Conservation (phyloP, 2,888 invertebrate species). For the Monopis laevigella region DNA sequence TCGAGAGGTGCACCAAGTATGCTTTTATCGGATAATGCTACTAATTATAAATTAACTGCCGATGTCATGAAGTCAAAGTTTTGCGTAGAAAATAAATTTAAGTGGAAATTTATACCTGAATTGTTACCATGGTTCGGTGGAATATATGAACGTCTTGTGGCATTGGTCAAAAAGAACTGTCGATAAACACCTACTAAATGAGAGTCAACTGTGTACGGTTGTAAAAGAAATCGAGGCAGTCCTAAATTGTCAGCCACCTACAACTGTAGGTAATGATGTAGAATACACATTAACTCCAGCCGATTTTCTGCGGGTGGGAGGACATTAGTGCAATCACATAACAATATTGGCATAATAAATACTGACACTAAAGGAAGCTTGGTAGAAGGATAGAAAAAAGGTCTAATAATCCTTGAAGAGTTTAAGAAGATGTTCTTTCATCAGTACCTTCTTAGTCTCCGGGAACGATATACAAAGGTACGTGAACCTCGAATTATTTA, state of each 20-base stretch:
- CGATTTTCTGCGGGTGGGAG: constrained; percentile 5
- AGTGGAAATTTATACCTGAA: constrained; percentile 18
- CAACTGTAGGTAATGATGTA: constrained; percentile 11
- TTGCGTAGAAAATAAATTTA: constrained; percentile 10
- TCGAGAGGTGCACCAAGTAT: constrained; percentile 15
- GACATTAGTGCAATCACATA: background rate
- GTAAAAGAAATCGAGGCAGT: constrained; percentile 16
- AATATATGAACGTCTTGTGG: constrained; percentile 19
- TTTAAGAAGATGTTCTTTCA: constrained; percentile 15
- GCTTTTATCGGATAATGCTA: constrained; percentile 20
- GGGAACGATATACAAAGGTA: constrained; percentile 8
- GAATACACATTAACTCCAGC: constrained; percentile 11
- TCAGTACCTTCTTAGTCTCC: constrained; percentile 10
- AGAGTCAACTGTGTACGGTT: constrained; percentile 10
- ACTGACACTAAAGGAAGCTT: constrained; percentile 12
- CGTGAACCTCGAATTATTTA: background rate
- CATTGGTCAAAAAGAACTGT: constrained; percentile 15
- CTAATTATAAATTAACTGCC: constrained; percentile 19
- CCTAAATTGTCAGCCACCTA: constrained; percentile 13
- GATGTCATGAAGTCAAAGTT: constrained; percentile 15
- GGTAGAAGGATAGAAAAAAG: constrained; percentile 16
- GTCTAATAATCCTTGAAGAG: constrained; percentile 15
- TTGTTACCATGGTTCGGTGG: constrained; percentile 19
- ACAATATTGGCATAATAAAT: background rate
- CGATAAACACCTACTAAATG: constrained; percentile 11